Evolutionary conservation across 1,140 invertebrate species (phyloP).

Genomic region (Hycleus cichorii): DNA sequence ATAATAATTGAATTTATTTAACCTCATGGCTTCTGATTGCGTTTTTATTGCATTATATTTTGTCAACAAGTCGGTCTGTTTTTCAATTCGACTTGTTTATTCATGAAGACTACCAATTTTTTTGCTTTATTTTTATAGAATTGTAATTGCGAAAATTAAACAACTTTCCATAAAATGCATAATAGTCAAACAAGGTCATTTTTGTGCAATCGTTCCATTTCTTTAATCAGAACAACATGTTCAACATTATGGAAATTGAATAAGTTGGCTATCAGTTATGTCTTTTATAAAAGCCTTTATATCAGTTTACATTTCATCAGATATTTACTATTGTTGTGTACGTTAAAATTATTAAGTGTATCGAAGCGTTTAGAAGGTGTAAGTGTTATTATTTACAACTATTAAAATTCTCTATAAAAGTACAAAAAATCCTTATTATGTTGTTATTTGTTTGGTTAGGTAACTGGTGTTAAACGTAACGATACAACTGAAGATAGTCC

Average conservation of each 20-base stretch:
- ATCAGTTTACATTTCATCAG: background rate
- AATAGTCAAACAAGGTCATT: too few species aligned
- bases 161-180: too few species aligned
- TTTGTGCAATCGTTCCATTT: too few species aligned
- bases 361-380: slow-evolving; percentile 17
- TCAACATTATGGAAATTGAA: slow-evolving; percentile 1
- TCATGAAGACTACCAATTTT: too few species aligned
- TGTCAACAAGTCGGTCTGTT: too few species aligned
- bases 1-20: slow-evolving; percentile 8
- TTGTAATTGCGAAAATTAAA: too few species aligned
- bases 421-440: background rate
- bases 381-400: slow-evolving; percentile 4
- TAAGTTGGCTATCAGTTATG: background rate
- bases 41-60: background rate
- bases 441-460: too few species aligned
- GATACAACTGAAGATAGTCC: slow-evolving; percentile 2
- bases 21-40: slow-evolving; percentile 6
- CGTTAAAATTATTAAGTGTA: slow-evolving; percentile 16
- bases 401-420: background rate
- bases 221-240: too few species aligned
- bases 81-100: too few species aligned
- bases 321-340: slow-evolving; percentile 1
- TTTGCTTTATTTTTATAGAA: too few species aligned
- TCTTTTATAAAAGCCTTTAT: background rate
- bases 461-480: background rate